Conservation (phyloP, 2,888 invertebrate genomes). For the Nyleta sp. region DNA sequence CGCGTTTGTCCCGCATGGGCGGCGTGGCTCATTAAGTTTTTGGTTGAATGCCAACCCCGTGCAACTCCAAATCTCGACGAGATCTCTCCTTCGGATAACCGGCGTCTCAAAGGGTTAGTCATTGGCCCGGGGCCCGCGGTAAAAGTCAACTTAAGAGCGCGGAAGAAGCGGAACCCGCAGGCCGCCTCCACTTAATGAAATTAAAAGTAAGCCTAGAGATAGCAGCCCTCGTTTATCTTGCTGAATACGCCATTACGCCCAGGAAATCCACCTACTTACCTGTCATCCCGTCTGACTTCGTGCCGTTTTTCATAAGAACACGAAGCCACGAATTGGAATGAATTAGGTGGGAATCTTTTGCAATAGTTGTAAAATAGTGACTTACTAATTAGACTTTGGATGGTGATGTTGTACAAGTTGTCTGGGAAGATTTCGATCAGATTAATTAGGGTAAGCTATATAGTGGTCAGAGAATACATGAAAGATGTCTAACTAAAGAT, state of each 20-base stretch:
- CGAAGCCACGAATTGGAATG: constrained; percentile 5
- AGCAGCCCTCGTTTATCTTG: constrained; percentile 75
- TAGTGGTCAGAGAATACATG: too few species aligned
- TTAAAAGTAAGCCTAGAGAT: constrained; percentile 79
- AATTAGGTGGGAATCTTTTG: constrained; percentile 3
- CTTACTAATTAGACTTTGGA: background rate
- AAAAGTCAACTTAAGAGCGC: constrained; percentile 64
- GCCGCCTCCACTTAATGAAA: constrained; percentile 75
- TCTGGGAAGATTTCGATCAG: too few species aligned
- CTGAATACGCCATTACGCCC: constrained; percentile 74
- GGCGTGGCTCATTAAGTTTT: constrained; percentile 74
- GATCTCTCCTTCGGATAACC: constrained; percentile 73
- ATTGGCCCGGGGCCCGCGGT: constrained; percentile 71
- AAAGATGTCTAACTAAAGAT: too few species aligned
- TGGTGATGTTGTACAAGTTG: too few species aligned
- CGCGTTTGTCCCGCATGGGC: constrained; percentile 62
- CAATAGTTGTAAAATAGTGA: background rate
- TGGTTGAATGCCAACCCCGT: constrained; percentile 75
- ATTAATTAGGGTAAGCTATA: too few species aligned
- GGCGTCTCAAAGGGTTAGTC: constrained; percentile 76
- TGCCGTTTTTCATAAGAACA: constrained; percentile 17
- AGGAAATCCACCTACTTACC: constrained; percentile 69
- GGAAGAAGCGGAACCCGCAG: constrained; percentile 66
- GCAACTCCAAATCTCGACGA: constrained; percentile 70
- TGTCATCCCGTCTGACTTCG: constrained; percentile 65